Evolutionary conservation across 2,888 invertebrate species (phyloP), one percentile per base, ranked within the genome.

Genomic region (Theristus sp.): DNA sequence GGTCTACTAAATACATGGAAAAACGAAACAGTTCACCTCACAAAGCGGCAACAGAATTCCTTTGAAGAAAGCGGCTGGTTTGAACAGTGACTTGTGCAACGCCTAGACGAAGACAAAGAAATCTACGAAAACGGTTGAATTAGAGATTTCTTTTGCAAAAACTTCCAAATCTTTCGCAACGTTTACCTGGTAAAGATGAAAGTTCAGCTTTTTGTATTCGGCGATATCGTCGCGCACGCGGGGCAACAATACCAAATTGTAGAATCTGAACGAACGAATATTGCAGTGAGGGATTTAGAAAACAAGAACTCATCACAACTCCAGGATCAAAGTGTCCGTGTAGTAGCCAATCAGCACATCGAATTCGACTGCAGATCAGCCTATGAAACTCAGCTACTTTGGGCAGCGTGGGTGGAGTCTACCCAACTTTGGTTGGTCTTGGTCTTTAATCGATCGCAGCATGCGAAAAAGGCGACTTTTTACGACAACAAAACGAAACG

Each of bases 11-110:
- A 38, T 38, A 38, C 38, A 38, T 13, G 38, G 6, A 38, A 38
- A 38, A 38, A 38, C 38, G 28, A 60, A 61, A 57, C 46, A n/a
- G 22, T 58, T 24, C 71, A 80, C 81, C 75, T 81, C 81, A 71
- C 82, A 82, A 22, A 83, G 70, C 22, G 83, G 83, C 31, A 84
- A 70, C 22, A 83, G 73, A 63, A 84, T 76, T 64, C 83, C 98
- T 79, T 96, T 98, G 87, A 96, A 94, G 70, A 98, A 99, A 53
- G 89, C 96, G 27, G 87, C 90, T 53, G 96, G 94, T 74, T 98
- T 98, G 75, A 88, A 98, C 0, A 98, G 79, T 0, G 96, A 82
- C 76, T 94, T 93, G 64, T 84, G 81, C 57, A 98, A 74, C 0
- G 96, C 90, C 74, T 77, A 67, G 38, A 64, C n/a, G n/a, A n/a